Percentiles rank a stretch among this genome's conserved stretches.
Evolutionary conservation across 2,113 vertebrate species (phyloP).

Genomic region (Onychostoma macrolepis): DNA sequence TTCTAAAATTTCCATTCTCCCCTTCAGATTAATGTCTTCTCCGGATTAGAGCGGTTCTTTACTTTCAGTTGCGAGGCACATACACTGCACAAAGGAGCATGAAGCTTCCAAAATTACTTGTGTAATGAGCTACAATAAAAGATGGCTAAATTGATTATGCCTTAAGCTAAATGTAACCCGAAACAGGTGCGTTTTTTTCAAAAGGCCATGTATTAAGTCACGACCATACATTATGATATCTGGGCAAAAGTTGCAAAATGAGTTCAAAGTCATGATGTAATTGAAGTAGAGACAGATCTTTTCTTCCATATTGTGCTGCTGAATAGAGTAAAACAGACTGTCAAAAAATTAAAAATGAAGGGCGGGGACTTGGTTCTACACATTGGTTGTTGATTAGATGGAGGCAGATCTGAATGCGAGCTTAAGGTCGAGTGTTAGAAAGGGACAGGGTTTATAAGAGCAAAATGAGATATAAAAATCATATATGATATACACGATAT

Average conservation of each 20-base stretch:
- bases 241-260: not conserved
- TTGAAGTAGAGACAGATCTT: not conserved
- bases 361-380: not conserved
- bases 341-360: not conserved
- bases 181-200: not conserved
- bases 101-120: not conserved
- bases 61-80: not conserved
- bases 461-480: not conserved
- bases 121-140: not conserved
- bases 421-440: not conserved
- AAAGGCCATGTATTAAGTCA: not conserved
- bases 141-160: not conserved
- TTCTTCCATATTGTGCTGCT: not conserved
- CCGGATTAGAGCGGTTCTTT: conserved; percentile 4
- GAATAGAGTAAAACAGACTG: not conserved
- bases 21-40: conserved; percentile 20
- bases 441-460: not conserved
- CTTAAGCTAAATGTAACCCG: not conserved
- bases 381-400: not conserved
- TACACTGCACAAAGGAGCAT: not conserved
- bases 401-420: not conserved
- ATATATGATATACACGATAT: no score
- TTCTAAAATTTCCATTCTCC: conserved; percentile 19
- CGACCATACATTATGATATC: not conserved
- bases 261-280: not conserved